These are phyloP conservation scores for Girardinichthys multiradiatus DNA, from an alignment of 2,113 vertebrate species.

Conservation along the genomic window DNA sequence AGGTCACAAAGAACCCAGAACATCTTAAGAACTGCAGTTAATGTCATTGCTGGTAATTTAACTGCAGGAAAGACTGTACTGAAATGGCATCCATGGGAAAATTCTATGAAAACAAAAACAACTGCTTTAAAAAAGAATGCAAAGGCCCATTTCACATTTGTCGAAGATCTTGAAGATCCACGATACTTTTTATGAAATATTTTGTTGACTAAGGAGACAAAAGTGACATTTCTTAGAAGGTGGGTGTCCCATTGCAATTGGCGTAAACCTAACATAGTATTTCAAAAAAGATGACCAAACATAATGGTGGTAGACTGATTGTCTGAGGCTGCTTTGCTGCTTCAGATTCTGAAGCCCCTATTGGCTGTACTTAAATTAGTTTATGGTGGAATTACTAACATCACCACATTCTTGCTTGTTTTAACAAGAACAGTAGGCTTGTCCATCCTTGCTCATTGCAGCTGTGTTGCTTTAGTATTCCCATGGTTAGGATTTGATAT, in stretches of 20 bases:
- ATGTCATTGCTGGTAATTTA: background rate
- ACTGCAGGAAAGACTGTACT: background rate
- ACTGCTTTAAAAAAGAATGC: too few relatives aligned
- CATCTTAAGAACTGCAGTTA: background rate
- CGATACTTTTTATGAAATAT: too few relatives aligned
- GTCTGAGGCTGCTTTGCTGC: background rate
- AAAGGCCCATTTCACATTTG: too few relatives aligned
- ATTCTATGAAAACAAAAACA: too few relatives aligned
- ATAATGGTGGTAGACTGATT: background rate
- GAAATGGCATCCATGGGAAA: background rate
- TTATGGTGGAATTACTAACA: slow-evolving; percentile 60
- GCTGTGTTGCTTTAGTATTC: slow-evolving; percentile 49
- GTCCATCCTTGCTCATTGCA: slow-evolving; percentile 24
- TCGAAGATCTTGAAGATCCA: too few relatives aligned
- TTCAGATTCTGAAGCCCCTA: too few relatives aligned
- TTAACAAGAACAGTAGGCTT: slow-evolving; percentile 11
- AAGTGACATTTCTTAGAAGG: too few relatives aligned
- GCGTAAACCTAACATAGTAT: background rate
- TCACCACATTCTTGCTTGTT: slow-evolving; percentile 47
- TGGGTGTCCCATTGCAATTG: background rate
- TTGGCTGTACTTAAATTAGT: slow-evolving; percentile 34
- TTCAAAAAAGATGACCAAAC: background rate
- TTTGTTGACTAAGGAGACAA: background rate
- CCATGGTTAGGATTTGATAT: slow-evolving; percentile 70
- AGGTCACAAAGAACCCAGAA: background rate